Conservation (phyloP, 2,113 vertebrate species). For the Cyrtonyx montezumae region DNA sequence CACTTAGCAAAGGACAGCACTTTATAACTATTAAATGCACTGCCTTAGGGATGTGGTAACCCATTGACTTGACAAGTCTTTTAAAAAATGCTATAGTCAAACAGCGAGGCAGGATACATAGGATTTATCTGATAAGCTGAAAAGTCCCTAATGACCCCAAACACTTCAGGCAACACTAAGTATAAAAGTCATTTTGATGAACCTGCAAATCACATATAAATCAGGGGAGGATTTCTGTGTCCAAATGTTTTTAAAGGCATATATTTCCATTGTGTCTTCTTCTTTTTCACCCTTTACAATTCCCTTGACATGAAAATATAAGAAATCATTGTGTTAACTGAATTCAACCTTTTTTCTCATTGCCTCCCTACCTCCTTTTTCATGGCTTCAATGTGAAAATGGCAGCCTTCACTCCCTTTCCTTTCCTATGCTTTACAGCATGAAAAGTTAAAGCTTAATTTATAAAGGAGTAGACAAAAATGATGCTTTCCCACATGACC, state of each 20-base stretch:
- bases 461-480: neutral
- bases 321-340: slow-evolving; percentile 40
- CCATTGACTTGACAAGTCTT: slow-evolving; percentile 70
- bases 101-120: slow-evolving; percentile 44
- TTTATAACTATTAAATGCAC: slow-evolving; percentile 72
- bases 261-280: slow-evolving; percentile 41
- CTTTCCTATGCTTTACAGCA: neutral
- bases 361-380: neutral
- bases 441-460: neutral
- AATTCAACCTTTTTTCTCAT: slow-evolving; percentile 56
- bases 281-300: slow-evolving; percentile 9
- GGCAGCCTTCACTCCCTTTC: slow-evolving; percentile 24
- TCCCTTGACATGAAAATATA: slow-evolving; percentile 43
- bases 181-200: slow-evolving; percentile 59
- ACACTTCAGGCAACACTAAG: slow-evolving; percentile 45
- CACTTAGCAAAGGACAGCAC: slow-evolving; percentile 68
- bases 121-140: slow-evolving; percentile 49
- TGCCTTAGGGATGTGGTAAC: slow-evolving; percentile 63
- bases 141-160: slow-evolving; percentile 47
- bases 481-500: neutral
- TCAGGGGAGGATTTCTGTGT: slow-evolving; percentile 40
- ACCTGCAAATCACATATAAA: slow-evolving; percentile 42
- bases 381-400: neutral
- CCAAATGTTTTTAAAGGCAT: slow-evolving; percentile 57
- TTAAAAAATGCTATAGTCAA: slow-evolving; percentile 58